Evolutionary conservation across 2,888 invertebrate genomes (phyloP), one percentile per base, ranked within the genome.

Genomic region (Tetropium fuscum): DNA sequence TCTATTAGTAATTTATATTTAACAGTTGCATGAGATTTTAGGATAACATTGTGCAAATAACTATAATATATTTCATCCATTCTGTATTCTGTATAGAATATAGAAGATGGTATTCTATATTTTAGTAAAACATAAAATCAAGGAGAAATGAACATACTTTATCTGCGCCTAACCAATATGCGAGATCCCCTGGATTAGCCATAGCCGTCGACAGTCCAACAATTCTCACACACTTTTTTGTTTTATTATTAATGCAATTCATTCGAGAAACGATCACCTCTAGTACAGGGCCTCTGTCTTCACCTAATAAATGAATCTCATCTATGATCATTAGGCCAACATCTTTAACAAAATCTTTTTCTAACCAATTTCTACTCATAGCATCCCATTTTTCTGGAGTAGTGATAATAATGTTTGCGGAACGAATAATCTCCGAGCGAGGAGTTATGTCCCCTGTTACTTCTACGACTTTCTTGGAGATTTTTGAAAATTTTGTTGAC

Each of bases 301-400:
- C 93, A 15, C 97, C 98, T 47, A 99, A 84, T 57, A 99, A 84
- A 84, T 99, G 99, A 73, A 99, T 98, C 84, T 99, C 99, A 80
- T 99, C 99, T 66, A 99, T 98, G 20, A 99, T 90, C 64, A 98
- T 93, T 4, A 98, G 84, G 0, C 93, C 90, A 0, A 98, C 97
- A 73, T 94, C 88, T 55, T 89, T 88, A 0, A 99, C 98, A 76
- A 98, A 99, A 80, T 90, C 91, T 70, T 99, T 87, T 0, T 95
- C 97, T 78, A 98, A 97, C 98, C 98, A 99, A 62, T 95, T 96
- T 59, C 98, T 88, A 82, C 97, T 97, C 75, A 99, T 95, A 51
- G 98, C 98, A 82, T 99, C 99, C 99, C 99, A 99, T 81, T 99
- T 99, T 83, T 99, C 99, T 0, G 99, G 99, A 0, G 99, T 99